Percentiles rank a stretch among this genome's conserved stretches.
Evolutionary conservation across 2,113 vertebrate genomes (phyloP).

Genomic region (Osmerus eperlanus): DNA sequence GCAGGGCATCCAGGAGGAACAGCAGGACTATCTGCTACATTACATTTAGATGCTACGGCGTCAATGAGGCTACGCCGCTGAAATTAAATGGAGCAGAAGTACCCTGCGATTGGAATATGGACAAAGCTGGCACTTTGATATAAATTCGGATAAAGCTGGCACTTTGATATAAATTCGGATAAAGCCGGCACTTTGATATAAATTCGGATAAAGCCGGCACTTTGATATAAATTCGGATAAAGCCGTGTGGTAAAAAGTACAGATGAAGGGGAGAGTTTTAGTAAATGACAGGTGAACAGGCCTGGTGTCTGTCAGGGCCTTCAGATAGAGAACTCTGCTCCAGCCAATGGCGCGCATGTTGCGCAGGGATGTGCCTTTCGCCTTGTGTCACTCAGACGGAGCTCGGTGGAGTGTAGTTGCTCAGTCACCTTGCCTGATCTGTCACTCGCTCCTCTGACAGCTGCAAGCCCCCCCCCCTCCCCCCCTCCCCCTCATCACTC

Average conservation of each 20-base stretch:
- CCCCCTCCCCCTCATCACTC: slow-evolving; percentile 37
- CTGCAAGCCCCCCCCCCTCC: slow-evolving; percentile 50
- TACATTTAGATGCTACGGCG: slow-evolving; percentile 39
- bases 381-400: slow-evolving; percentile 59
- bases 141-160: not conserved
- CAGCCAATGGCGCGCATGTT: slow-evolving; percentile 33
- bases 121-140: not conserved
- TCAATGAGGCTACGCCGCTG: slow-evolving; percentile 28
- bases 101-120: slow-evolving; percentile 9
- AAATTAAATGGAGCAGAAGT: slow-evolving; percentile 28
- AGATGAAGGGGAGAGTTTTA: no score
- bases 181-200: not conserved
- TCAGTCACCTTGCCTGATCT: slow-evolving; percentile 66
- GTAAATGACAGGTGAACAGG: no score
- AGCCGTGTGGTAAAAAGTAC: not conserved
- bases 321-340: slow-evolving; percentile 37
- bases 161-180: not conserved
- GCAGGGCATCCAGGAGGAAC: slow-evolving; percentile 59
- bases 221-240: no score
- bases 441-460: slow-evolving; percentile 67
- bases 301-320: not conserved
- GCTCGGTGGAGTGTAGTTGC: slow-evolving; percentile 51
- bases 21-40: slow-evolving; percentile 45
- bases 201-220: no score
- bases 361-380: slow-evolving; percentile 52